phyloP scores from a whole-genome alignment of 2,797 vertebrate species.

The Phalloptychus januarius region DNA sequence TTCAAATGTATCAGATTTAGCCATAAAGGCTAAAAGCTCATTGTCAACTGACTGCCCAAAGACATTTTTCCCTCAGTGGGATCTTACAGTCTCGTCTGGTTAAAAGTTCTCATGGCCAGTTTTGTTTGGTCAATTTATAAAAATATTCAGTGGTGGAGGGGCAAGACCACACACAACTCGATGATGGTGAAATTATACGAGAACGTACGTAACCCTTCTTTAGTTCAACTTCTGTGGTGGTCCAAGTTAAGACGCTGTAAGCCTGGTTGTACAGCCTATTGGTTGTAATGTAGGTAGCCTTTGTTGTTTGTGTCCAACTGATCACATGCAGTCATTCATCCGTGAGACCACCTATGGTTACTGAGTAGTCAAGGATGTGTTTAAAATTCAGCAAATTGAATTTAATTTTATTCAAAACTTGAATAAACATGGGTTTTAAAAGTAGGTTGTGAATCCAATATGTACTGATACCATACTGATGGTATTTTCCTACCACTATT shows the following conservation, averaged over 20 bases:
- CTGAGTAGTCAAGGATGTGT: neutral
- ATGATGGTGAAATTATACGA: neutral
- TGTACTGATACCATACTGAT: too few species aligned
- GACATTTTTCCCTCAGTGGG: neutral
- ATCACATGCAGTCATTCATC: neutral
- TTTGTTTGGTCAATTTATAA: neutral
- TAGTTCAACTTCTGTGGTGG: neutral
- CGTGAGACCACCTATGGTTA: neutral
- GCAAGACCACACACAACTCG: neutral
- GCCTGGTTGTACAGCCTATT: neutral
- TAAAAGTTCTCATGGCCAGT: neutral
- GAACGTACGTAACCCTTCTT: neutral
- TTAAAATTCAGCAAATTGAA: neutral
- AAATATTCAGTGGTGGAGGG: neutral
- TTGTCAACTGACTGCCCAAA: neutral
- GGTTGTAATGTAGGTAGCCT: neutral
- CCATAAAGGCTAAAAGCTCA: neutral
- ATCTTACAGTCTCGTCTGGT: neutral
- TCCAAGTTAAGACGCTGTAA: neutral
- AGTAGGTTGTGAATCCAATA: neutral
- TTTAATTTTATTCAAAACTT: neutral
- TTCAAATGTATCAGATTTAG: neutral
- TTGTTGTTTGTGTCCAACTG: neutral
- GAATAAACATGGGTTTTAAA: neutral
- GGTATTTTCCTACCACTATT: neutral